Evolutionary conservation across 2,888 invertebrate genomes (phyloP), one percentile per base, ranked within the genome.

Genomic region (Drosophila sordidula): DNA sequence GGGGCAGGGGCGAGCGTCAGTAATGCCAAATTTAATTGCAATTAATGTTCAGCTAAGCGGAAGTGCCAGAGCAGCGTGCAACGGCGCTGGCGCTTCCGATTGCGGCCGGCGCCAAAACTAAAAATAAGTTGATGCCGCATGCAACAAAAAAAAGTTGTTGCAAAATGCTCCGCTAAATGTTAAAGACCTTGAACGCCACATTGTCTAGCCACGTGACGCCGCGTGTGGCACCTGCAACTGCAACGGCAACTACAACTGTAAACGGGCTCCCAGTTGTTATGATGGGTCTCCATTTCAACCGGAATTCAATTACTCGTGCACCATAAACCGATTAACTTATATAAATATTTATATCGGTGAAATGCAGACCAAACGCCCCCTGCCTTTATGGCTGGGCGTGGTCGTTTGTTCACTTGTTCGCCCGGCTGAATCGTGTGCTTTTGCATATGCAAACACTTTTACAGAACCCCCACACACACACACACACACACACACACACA

Each of bases 251-350:
- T 18, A 18, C 18, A 18, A 9, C 41, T n/a, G 39, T 25, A 26
- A 16, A 44, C 54, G 34, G 34, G 12, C 4, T 9, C 16, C 39
- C 14, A 39, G 39, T 42, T 32, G 50, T 39, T 47, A 55, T 66
- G 55, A 49, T 45, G 34, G 55, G 8, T 66, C 18, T 36, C 51
- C 51, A 47, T 67, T 56, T 56, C 51, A 58, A 45, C 55, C 63
- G 71, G 71, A 88, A 85, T 85, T 85, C 84, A 85, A 88, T 88
- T 88, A 88, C 80, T 83, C 86, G 80, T 83, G 87, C 70, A 45
- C 83, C 86, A 85, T 85, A 85, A 85, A 83, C 88, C 85, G 85
- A 85, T 85, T 85, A 85, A 85, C 83, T 86, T 85, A 70, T 83
- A 86, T 88, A 87, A 87, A 85, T 85, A 85, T 85, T 85, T 85